Evolutionary conservation across 2,113 vertebrate genomes (phyloP).

Genomic region (Leucoraja erinaceus): DNA sequence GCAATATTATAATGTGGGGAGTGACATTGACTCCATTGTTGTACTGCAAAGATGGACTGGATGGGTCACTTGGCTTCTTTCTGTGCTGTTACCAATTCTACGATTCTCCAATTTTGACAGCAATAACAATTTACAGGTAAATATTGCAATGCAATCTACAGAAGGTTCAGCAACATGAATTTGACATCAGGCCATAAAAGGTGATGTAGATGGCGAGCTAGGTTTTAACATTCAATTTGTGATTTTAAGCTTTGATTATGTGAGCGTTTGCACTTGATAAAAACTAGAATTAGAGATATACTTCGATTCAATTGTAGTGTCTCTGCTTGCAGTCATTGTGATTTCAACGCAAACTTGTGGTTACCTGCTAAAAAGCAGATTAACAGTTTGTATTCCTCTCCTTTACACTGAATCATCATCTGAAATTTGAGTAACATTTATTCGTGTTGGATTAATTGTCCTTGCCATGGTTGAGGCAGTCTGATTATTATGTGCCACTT

Average conservation of each 20-base stretch:
- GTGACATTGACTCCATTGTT: no score
- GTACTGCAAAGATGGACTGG: no score
- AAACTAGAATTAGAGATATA: not conserved
- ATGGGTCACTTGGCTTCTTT: no score
- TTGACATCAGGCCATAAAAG: not conserved
- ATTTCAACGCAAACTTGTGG: not conserved
- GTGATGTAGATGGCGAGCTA: not conserved
- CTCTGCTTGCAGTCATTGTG: not conserved
- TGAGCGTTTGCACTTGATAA: not conserved
- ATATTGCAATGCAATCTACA: not conserved
- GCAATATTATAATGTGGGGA: no score
- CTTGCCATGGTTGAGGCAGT: not conserved
- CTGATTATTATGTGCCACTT: not conserved
- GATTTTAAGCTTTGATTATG: not conserved
- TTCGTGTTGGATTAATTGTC: not conserved
- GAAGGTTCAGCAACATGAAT: not conserved
- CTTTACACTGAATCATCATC: not conserved
- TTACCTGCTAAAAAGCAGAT: not conserved
- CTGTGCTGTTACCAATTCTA: no score
- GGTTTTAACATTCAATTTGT: not conserved
- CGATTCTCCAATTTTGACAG: no score
- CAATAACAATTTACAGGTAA: not conserved
- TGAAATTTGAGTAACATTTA: not conserved
- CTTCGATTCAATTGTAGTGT: not conserved
- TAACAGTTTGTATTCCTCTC: not conserved